Base-by-base conservation (phyloP, 2,113 vertebrate species). In the Sylvia atricapilla region DNA sequence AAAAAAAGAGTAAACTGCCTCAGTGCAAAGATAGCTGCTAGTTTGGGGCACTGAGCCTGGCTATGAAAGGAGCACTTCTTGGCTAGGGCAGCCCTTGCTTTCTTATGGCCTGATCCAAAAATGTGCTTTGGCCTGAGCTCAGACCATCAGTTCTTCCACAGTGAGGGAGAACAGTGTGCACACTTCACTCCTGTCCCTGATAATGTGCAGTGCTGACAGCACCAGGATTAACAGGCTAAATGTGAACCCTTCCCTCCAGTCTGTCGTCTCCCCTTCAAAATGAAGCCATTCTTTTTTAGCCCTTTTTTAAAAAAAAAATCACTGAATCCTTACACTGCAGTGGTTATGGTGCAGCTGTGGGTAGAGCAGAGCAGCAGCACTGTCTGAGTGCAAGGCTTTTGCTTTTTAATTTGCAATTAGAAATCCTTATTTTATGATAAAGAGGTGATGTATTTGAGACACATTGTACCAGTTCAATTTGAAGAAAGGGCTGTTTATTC, bases 241-340 rank as follows among this genome's bases (percentile, higher is more conserved):
- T 47, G 68, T 60, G 86, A 85, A 58, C 84, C 90, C 84, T 89
- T 91, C 85, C 70, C 63, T 55, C 62, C 74, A 49, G n/a, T 80
- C 77, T 68, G 5, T 47, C 1, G 16, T 23, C 12, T 68, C 87
- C 67, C 41, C 66, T 47, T 44, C 0, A 9, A 90, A 64, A 39
- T 6, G 53, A 96, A 91, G 85, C 49, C 90, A 93, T 93, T 81
- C 52, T 89, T 97, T 89, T 73, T 44, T 89, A 93, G 56, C 89
- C 90, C 87, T 92, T 87, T 94, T 88, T 76, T 20, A 15, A 25
- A 49, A 49, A 49, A 64, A 31, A 68, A 73, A 49, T 63, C 35
- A 37, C 62, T 70, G 41, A 43, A 78, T 96, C 63, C 9, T 90
- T 95, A 92, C 19, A 33, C 88, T 43, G 7, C 70, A 72, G 74